Evolutionary conservation across 2,113 vertebrate genomes (phyloP).

Genomic region (Rutilus rutilus): DNA sequence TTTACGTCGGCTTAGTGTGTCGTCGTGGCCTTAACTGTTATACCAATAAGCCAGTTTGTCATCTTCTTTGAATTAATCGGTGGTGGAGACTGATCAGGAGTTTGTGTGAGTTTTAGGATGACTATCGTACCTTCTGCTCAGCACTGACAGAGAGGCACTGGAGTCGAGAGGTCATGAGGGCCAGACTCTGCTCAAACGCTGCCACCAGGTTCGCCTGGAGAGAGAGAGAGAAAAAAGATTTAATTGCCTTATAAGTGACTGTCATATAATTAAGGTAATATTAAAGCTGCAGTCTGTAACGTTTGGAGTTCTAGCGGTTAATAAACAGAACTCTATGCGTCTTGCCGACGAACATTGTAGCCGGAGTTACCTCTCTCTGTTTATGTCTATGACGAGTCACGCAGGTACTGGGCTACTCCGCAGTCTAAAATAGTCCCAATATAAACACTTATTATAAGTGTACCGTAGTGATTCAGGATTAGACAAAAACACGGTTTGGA

Average conservation of each 20-base stretch:
- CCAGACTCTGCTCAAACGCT: conserved; percentile 93
- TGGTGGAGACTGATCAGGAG: neutral
- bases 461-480: no score
- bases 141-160: conserved; percentile 87
- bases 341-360: no score
- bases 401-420: no score
- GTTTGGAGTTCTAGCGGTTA: no score
- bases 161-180: conserved; percentile 91
- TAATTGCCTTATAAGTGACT: neutral
- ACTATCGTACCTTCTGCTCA: conserved; percentile 86
- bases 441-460: no score
- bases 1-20: no score
- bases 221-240: neutral
- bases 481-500: no score
- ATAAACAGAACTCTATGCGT: no score
- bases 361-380: no score
- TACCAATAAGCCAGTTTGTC: neutral
- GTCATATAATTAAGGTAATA: neutral
- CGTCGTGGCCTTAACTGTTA: neutral
- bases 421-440: no score
- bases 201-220: conserved; percentile 92
- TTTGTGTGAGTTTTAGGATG: neutral
- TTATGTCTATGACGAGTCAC: no score
- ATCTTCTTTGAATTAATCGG: neutral
- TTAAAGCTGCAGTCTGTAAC: no score